Evolutionary conservation across 2,113 vertebrate genomes (phyloP).

Genomic region (Sinocyclocheilus anshuiensis): DNA sequence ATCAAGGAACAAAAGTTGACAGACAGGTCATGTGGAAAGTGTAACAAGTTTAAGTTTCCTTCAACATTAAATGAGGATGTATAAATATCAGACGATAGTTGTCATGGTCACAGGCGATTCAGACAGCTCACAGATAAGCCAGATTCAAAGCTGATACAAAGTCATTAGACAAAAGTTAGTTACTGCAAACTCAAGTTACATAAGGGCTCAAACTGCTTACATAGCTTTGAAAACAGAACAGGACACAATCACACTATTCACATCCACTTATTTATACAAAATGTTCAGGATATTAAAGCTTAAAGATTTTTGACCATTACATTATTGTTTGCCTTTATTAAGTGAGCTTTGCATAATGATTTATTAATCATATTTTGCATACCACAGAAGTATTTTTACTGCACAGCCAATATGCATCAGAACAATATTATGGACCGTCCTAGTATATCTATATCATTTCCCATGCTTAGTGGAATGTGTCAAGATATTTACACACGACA

Average conservation of each 20-base stretch:
- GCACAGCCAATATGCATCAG: neutral
- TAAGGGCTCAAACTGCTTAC: neutral
- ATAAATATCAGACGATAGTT: neutral
- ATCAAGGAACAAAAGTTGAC: neutral
- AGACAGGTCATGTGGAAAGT: neutral
- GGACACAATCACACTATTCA: no score
- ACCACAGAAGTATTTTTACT: neutral
- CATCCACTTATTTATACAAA: neutral
- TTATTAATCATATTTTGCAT: constrained; percentile 2
- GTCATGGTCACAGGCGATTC: neutral
- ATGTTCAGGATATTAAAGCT: neutral
- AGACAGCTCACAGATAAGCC: neutral
- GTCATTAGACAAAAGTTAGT: constrained; percentile 7
- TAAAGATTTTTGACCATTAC: neutral
- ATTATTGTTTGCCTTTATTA: neutral
- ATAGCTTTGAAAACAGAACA: neutral
- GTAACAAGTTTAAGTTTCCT: neutral
- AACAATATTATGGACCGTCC: neutral
- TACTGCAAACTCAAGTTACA: neutral
- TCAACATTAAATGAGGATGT: neutral
- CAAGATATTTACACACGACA: neutral
- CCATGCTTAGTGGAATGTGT: neutral
- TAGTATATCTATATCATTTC: neutral
- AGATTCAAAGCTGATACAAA: no score
- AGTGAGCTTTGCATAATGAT: neutral